These are phyloP conservation scores for Drosophila infuscata DNA, from an alignment of 2,888 invertebrate species.

Conservation along the genomic window DNA sequence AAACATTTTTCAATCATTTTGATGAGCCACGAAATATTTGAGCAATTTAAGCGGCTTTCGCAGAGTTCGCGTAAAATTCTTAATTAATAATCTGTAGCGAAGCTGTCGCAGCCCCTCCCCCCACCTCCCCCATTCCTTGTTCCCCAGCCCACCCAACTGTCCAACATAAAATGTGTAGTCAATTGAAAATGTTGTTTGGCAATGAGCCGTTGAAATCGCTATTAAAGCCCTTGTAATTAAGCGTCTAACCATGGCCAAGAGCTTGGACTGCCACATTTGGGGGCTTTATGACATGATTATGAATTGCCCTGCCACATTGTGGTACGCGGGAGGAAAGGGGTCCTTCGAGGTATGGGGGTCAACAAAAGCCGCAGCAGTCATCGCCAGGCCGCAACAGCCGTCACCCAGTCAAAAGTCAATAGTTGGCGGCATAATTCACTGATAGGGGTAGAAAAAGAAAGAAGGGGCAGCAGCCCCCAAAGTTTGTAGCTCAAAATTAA, in stretches of 20 bases:
- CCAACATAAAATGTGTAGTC: slow-evolving; percentile 62
- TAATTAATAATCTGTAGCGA: slow-evolving; percentile 84
- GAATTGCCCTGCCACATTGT: slow-evolving; percentile 68
- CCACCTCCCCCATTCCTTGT: not conserved
- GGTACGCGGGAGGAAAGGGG: not conserved
- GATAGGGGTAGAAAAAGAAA: not conserved
- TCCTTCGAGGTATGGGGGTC: slow-evolving; percentile 32
- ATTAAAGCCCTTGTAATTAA: slow-evolving; percentile 84
- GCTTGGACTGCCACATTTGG: slow-evolving; percentile 32
- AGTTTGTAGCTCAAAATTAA: slow-evolving; percentile 67
- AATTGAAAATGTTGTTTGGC: slow-evolving; percentile 80
- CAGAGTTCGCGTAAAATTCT: slow-evolving; percentile 75
- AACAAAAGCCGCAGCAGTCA: slow-evolving; percentile 73
- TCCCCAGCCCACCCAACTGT: not conserved
- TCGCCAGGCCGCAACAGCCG: slow-evolving; percentile 40
- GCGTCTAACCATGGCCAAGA: slow-evolving; percentile 67
- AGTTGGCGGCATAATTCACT: slow-evolving; percentile 61
- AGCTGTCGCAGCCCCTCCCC: slow-evolving; percentile 41
- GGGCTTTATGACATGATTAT: slow-evolving; percentile 79
- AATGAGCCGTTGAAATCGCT: slow-evolving; percentile 82
- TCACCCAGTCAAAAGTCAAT: slow-evolving; percentile 73
- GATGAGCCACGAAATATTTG: slow-evolving; percentile 79
- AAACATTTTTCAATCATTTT: slow-evolving; percentile 78
- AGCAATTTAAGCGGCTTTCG: slow-evolving; percentile 80
- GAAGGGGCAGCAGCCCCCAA: slow-evolving; percentile 16